Evolutionary conservation across 2,888 invertebrate genomes (phyloP).

Genomic region (Lathronympha strigana): DNA sequence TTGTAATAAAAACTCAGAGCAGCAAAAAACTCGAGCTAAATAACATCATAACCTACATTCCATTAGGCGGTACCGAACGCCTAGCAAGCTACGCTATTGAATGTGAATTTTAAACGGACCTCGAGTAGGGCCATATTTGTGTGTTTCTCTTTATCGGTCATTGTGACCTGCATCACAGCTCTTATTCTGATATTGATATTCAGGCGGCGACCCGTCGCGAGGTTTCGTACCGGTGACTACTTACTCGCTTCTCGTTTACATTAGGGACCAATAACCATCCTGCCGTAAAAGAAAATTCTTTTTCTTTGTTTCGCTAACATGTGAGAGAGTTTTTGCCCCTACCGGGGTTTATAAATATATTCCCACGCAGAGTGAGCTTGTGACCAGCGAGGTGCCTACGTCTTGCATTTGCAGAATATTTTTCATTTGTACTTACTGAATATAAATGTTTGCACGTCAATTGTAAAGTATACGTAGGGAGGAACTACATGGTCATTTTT

Average conservation of each 20-base stretch:
- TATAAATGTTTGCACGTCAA: constrained; percentile 3
- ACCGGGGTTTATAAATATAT: constrained; percentile 31
- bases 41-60: constrained; percentile 84
- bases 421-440: constrained; percentile 8
- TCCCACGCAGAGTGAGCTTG: constrained; percentile 29
- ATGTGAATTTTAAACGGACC: constrained; percentile 79
- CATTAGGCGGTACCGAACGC: constrained; percentile 68
- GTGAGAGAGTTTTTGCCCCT: constrained; percentile 44
- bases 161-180: constrained; percentile 70
- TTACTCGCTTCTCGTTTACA: constrained; percentile 63
- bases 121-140: constrained; percentile 76
- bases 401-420: constrained; percentile 13
- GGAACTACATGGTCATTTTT: not conserved
- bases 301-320: constrained; percentile 52
- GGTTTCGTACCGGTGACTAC: constrained; percentile 61
- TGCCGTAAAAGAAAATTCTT: constrained; percentile 54
- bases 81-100: constrained; percentile 62
- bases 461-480: not conserved
- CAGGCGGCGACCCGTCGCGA: constrained; percentile 70
- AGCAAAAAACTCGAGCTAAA: constrained; percentile 77
- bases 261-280: constrained; percentile 67
- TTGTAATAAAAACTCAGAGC: constrained; percentile 76
- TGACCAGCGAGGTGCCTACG: constrained; percentile 10
- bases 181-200: constrained; percentile 80
- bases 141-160: constrained; percentile 80